Evolutionary conservation across 2,797 vertebrate species (phyloP).

Genomic region (Arctocebus calabarensis): DNA sequence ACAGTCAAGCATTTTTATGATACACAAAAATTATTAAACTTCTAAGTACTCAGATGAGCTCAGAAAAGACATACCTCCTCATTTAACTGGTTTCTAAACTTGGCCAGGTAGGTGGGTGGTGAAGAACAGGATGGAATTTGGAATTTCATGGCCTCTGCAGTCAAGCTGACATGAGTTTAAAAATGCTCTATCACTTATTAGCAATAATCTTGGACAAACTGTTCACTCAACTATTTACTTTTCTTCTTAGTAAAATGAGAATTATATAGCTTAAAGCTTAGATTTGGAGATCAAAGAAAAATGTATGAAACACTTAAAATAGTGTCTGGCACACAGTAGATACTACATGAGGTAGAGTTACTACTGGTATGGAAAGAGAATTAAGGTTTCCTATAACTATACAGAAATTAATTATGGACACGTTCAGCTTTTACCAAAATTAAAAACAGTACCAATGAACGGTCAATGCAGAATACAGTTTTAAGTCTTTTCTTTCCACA

Average conservation of each 20-base stretch:
- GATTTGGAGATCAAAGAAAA: constrained; percentile 33
- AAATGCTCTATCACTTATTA: background rate
- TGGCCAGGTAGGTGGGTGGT: background rate
- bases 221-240: constrained; percentile 18
- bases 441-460: background rate
- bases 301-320: background rate
- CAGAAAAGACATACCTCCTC: background rate
- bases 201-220: constrained; percentile 4
- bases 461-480: background rate
- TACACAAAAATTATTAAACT: background rate
- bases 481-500: constrained; percentile 10
- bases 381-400: background rate
- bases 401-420: background rate
- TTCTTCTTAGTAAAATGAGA: constrained; percentile 28
- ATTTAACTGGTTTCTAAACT: constrained; percentile 6
- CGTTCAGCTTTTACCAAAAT: background rate
- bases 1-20: constrained; percentile 68
- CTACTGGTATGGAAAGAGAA: constrained; percentile 36
- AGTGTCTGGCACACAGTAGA: background rate
- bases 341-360: background rate
- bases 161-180: background rate
- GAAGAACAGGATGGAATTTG: background rate
- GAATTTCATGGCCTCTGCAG: background rate
- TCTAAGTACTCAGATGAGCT: background rate
- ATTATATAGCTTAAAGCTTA: background rate